These are phyloP conservation scores for Paramuricea clavata DNA, from an alignment of 92 coral and sea anemone genomes.

Conservation along the genomic window DNA sequence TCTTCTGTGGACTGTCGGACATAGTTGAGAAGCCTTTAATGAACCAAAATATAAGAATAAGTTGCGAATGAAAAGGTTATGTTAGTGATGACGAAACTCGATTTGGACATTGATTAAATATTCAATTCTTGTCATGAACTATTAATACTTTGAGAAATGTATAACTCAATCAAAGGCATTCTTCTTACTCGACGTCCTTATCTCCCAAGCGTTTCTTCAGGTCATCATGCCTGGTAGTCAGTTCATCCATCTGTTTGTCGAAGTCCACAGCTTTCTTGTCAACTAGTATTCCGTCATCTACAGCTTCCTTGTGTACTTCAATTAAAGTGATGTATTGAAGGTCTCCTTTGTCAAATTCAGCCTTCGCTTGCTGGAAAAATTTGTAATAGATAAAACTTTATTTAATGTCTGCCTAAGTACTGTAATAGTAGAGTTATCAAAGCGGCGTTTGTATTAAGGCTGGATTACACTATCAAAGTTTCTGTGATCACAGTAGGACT, in stretches of 20 bases:
- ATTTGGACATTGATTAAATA: no score
- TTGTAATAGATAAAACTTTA: no score
- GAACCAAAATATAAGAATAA: not conserved
- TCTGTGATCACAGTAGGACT: no score
- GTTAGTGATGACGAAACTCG: no score
- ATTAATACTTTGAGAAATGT: no score
- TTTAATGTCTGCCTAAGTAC: no score
- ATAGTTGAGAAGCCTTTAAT: not conserved
- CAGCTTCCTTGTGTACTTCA: conserved; percentile 39
- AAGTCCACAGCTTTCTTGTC: conserved; percentile 34
- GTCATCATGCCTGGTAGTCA: conserved; percentile 36
- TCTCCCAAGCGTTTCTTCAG: conserved; percentile 25
- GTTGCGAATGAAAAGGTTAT: not conserved
- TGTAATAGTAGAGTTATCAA: no score
- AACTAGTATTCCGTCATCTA: conserved; percentile 22
- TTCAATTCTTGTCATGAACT: no score
- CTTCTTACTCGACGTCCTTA: conserved; percentile 21
- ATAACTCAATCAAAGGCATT: not conserved
- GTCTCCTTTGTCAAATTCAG: conserved; percentile 20
- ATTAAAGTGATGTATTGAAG: not conserved
- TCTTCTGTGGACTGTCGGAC: conserved; percentile 19
- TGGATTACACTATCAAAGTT: no score
- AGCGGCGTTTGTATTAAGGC: no score
- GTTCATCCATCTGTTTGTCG: conserved; percentile 16
- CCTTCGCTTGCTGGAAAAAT: conserved; percentile 33